phyloP scores from a whole-genome alignment of 2,113 vertebrate species.

The Casuarius casuarius region DNA sequence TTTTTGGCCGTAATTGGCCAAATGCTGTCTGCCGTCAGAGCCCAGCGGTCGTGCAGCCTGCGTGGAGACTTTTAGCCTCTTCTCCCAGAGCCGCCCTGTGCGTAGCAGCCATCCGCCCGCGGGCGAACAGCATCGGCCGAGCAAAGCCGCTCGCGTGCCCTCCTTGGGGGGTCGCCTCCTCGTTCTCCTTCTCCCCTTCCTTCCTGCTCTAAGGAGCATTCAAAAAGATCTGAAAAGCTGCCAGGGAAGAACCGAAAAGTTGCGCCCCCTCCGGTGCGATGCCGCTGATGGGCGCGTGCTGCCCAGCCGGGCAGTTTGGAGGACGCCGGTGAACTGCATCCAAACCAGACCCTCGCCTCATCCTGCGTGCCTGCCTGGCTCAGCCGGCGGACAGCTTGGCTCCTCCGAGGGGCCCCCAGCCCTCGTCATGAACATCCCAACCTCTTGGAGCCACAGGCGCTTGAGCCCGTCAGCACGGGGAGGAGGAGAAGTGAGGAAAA shows the following conservation, averaged over 20 bases:
- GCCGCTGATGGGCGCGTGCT: background rate
- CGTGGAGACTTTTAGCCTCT: background rate
- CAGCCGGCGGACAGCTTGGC: rapidly evolving
- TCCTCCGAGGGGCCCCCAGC: background rate
- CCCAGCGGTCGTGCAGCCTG: background rate
- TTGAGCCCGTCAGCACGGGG: background rate
- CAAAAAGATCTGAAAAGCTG: background rate
- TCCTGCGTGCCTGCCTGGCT: background rate
- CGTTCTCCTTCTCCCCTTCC: background rate
- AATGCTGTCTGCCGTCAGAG: background rate
- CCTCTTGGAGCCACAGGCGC: background rate
- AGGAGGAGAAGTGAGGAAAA: background rate
- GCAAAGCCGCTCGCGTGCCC: background rate
- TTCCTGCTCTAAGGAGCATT: background rate
- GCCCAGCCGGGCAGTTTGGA: background rate
- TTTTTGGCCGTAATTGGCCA: background rate
- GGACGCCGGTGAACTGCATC: background rate
- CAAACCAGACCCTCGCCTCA: background rate
- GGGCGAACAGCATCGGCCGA: too few relatives aligned
- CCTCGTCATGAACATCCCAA: background rate
- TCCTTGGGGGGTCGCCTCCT: background rate
- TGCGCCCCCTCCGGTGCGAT: rapidly evolving
- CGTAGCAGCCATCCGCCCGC: background rate
- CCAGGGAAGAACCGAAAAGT: background rate
- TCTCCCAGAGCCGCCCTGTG: too few relatives aligned